Evolutionary conservation across 2,113 vertebrate genomes (phyloP), one percentile per base, ranked within the genome.

Genomic region (Catharus minimus): DNA sequence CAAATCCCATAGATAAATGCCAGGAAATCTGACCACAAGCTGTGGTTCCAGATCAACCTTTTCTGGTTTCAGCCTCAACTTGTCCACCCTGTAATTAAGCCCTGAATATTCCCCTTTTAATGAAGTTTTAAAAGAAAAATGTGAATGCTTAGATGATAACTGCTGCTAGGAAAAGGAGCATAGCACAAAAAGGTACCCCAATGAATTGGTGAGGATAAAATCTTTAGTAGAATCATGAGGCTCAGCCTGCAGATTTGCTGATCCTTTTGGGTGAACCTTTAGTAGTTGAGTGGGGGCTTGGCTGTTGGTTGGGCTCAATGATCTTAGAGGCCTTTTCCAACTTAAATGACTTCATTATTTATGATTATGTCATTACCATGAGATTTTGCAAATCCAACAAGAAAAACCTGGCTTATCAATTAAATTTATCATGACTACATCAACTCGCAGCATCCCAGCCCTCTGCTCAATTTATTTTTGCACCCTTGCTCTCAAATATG

Each of bases 331-430:
- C 24, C 53, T 81, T 67, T 74, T 36, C 19, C 53, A 81, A 46
- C 24, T n/a, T 13, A 61, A 67, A 41, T 7, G 2, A 39, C 38
- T 52, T 52, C n/a, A 58, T 33, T n/a, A 39, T 52, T 58, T 21
- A 28, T 30, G 19, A 60, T 26, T 47, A 33, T 27, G 23, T 46
- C 0, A 0, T 39, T n/a, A 83, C 62, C 18, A 12, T 3, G 12
- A 55, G 20, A 65, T 81, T 91, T 90, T 80, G 24, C 58, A 81
- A 68, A 44, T 53, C 32, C n/a, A 75, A 0, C 18, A 21, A 38
- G 57, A 88, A 44, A 79, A 73, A 26, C 5, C 26, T 47, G 56
- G 32, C 11, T 3, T 13, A 19, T 30, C 55, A 36, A 33, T 36
- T 21, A 80, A 65, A 77, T 56, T 36, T 15, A 67, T 39, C 56